phyloP scores from a whole-genome alignment of 2,113 vertebrate genomes.

The Anoplopoma fimbria region DNA sequence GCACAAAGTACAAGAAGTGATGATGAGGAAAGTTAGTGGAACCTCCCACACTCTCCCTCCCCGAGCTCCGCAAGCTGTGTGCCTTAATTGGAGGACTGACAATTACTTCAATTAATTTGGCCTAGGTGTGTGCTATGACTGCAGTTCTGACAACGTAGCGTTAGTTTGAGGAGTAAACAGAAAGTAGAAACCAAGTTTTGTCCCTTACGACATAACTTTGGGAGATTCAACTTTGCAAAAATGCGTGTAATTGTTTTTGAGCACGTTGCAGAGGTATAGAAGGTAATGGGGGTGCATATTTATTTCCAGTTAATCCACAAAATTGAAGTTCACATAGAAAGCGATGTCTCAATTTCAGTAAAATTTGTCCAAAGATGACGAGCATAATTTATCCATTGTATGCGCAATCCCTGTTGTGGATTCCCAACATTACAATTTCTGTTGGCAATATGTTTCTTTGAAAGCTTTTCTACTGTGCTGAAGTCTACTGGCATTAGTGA shows the following conservation, averaged over 20 bases:
- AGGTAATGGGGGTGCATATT: not conserved
- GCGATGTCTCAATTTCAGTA: not conserved
- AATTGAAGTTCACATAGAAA: not conserved
- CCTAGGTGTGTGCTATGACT: conserved; percentile 24
- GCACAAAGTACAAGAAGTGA: conserved; percentile 44
- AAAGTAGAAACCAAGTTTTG: conserved; percentile 27
- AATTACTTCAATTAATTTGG: conserved; percentile 42
- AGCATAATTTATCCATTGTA: not conserved
- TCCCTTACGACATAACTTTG: conserved; percentile 18
- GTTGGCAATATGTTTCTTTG: not conserved
- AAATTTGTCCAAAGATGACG: not conserved
- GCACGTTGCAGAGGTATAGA: not conserved
- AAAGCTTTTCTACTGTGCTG: conserved; percentile 7
- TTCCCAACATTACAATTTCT: not conserved
- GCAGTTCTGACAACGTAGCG: not conserved
- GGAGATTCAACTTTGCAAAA: not conserved
- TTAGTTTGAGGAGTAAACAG: conserved; percentile 25
- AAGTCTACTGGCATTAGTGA: conserved; percentile 4
- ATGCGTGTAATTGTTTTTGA: not conserved
- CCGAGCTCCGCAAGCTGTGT: conserved; percentile 11
- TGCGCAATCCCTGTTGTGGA: not conserved
- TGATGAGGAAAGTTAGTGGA: conserved; percentile 45
- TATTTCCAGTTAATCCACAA: not conserved
- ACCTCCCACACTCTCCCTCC: conserved; percentile 31
- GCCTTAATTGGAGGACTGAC: conserved; percentile 59